phyloP scores from a whole-genome alignment of 1,140 invertebrate species.

The Drosophila arawakana region DNA sequence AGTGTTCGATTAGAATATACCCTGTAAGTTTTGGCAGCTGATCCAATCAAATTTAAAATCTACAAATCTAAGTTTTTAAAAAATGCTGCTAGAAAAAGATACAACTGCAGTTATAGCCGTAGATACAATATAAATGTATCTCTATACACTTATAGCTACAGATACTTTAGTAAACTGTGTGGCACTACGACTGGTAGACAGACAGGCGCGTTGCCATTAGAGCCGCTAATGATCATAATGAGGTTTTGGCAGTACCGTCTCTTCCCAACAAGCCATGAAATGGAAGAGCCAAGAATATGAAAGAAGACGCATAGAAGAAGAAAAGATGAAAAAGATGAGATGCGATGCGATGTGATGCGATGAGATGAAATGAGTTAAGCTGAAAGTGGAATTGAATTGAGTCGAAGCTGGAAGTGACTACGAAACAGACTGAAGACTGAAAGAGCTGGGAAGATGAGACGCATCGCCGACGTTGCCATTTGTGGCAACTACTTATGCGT shows the following conservation, averaged over 20 bases:
- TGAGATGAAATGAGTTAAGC: slow-evolving; percentile 8
- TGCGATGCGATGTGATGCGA: slow-evolving; percentile 13
- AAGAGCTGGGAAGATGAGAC: slow-evolving; percentile 9
- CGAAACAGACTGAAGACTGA: too few relatives aligned
- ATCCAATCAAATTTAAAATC: too few relatives aligned
- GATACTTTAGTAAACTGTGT: background rate
- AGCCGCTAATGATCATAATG: slow-evolving; percentile 55
- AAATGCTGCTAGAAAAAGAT: background rate
- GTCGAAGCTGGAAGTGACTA: background rate
- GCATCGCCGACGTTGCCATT: slow-evolving; percentile 33
- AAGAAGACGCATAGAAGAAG: background rate
- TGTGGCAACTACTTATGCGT: slow-evolving; percentile 62
- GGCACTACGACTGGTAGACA: background rate
- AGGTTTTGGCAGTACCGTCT: slow-evolving; percentile 30
- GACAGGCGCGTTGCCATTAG: slow-evolving; percentile 25
- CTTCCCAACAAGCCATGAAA: background rate
- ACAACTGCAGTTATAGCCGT: background rate
- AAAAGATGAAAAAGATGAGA: background rate
- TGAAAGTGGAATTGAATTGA: slow-evolving; percentile 5
- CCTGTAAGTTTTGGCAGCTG: background rate
- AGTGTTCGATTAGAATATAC: background rate
- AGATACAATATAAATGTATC: background rate
- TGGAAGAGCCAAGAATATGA: slow-evolving; percentile 25
- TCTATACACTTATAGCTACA: background rate
- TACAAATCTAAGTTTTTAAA: background rate